A percentile compares a stretch with the other conserved stretches of the same genome.
phyloP scores from a whole-genome alignment of 2,113 vertebrate species.

The Pundamilia nyererei region DNA sequence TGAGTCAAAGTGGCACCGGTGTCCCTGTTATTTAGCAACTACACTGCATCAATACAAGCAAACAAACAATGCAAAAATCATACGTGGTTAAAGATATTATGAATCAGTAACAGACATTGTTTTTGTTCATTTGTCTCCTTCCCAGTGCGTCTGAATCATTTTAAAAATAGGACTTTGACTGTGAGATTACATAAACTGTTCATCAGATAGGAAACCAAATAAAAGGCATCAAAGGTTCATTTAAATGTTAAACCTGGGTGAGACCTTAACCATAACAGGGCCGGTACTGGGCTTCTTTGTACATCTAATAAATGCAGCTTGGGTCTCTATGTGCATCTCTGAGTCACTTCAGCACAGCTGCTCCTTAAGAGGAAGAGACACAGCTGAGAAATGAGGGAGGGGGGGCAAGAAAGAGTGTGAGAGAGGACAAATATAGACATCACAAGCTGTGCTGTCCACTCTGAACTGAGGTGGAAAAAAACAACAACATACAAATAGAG shows the following conservation, averaged over 20 bases:
- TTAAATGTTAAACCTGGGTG: constrained; percentile 2
- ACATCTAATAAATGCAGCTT: constrained; percentile 6
- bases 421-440: constrained; percentile 53
- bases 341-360: constrained; percentile 49
- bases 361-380: constrained; percentile 41
- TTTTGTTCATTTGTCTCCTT: neutral
- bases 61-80: neutral
- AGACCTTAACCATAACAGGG: neutral
- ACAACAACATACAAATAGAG: neutral
- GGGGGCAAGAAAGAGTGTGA: neutral
- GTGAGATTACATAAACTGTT: neutral
- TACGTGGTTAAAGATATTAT: neutral
- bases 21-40: neutral
- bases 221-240: neutral
- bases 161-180: neutral
- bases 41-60: neutral
- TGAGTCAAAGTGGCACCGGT: neutral
- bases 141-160: neutral
- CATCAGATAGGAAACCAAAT: neutral
- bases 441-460: constrained; percentile 63
- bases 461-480: constrained; percentile 5
- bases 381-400: neutral
- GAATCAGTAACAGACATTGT: neutral
- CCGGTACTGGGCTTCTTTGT: neutral
- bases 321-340: constrained; percentile 8